These are phyloP conservation scores for Epinephelus fuscoguttatus DNA, from an alignment of 2,113 vertebrate species.

Conservation along the genomic window DNA sequence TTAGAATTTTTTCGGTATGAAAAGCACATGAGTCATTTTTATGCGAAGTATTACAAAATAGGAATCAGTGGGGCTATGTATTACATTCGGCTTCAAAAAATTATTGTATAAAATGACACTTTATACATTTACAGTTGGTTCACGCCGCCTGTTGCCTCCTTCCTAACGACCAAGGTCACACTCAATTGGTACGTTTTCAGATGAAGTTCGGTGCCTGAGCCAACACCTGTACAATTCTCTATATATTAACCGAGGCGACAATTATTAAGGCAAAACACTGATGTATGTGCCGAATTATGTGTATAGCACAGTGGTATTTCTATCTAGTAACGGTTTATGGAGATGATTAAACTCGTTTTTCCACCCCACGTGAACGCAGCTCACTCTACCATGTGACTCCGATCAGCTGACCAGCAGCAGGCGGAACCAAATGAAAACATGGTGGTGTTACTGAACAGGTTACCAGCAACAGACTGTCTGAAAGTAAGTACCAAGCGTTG, in stretches of 20 bases:
- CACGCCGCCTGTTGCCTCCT: background rate
- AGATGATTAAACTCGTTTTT: background rate
- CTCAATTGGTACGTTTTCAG: background rate
- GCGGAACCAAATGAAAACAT: constrained; percentile 56
- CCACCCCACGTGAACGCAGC: background rate
- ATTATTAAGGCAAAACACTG: background rate
- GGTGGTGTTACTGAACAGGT: constrained; percentile 68
- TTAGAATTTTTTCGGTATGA: background rate
- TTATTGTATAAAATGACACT: background rate
- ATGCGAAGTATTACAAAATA: rapidly evolving
- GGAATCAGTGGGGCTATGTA: rapidly evolving
- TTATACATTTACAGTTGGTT: background rate
- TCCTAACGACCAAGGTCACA: background rate
- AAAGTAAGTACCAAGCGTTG: constrained; percentile 69
- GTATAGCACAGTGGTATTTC: rapidly evolving
- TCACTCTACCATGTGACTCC: constrained; percentile 43
- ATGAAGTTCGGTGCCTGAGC: background rate
- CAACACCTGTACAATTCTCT: no score
- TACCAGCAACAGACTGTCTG: constrained; percentile 67
- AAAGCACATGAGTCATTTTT: rapidly evolving
- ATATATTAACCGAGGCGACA: background rate
- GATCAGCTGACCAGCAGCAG: constrained; percentile 60
- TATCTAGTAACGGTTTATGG: rapidly evolving
- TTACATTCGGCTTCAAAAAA: background rate
- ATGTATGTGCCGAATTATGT: rapidly evolving